These are phyloP conservation scores for Andrena bicolor DNA, from an alignment of 2,888 invertebrate species.

Conservation along the genomic window DNA sequence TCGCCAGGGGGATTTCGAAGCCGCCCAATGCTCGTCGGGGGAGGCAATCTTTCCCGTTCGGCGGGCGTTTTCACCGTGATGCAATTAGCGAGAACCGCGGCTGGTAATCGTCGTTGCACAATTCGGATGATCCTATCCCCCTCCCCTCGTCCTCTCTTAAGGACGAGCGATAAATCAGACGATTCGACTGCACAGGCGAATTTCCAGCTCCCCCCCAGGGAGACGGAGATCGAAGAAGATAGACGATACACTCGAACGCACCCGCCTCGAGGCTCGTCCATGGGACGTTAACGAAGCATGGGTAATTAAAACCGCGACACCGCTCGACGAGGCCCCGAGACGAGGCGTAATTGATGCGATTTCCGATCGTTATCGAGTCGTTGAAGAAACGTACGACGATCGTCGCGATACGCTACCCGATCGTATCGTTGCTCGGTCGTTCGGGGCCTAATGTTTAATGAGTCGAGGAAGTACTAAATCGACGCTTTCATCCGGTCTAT, in stretches of 20 bases:
- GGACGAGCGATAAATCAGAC: conserved; percentile 18
- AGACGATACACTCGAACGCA: conserved; percentile 10
- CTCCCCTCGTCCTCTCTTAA: conserved; percentile 6
- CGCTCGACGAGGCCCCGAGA: neutral
- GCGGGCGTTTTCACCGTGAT: conserved; percentile 51
- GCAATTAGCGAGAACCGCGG: conserved; percentile 69
- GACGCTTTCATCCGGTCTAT: neutral
- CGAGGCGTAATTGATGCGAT: conserved; percentile 28
- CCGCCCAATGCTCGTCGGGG: neutral
- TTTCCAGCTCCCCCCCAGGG: neutral
- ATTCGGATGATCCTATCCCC: conserved; percentile 64
- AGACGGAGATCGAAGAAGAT: neutral
- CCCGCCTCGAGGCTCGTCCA: neutral
- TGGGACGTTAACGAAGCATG: conserved; percentile 1
- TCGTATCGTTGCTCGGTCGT: neutral
- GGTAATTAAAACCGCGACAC: conserved; percentile 23
- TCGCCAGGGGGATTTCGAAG: conserved; percentile 38
- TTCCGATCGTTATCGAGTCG: conserved; percentile 29
- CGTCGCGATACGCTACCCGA: neutral
- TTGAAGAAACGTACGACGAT: neutral
- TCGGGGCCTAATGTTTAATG: neutral
- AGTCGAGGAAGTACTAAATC: neutral
- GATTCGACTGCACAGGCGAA: neutral
- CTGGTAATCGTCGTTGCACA: conserved; percentile 62
- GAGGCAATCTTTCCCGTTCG: conserved; percentile 48